These are phyloP conservation scores for Chiroxiphia lanceolata DNA, from an alignment of 2,797 vertebrate species.

Conservation along the genomic window DNA sequence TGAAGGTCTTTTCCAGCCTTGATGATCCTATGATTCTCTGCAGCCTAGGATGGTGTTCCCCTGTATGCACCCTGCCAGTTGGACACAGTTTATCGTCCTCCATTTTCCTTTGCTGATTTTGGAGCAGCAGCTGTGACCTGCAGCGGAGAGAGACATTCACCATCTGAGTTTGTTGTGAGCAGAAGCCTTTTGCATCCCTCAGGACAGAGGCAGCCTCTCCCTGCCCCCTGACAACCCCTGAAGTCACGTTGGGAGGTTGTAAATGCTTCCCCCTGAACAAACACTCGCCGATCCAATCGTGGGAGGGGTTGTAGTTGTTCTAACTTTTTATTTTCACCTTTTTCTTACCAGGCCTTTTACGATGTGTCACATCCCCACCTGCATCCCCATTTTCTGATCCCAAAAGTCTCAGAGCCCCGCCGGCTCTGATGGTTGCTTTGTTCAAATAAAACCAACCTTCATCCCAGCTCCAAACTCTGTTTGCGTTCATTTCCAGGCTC, in stretches of 20 bases:
- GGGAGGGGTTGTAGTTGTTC: neutral
- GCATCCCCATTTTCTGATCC: neutral
- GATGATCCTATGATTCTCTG: neutral
- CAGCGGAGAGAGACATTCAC: neutral
- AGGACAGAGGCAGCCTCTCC: neutral
- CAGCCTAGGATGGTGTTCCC: neutral
- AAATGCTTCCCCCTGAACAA: neutral
- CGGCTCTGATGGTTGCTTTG: neutral
- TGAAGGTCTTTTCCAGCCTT: neutral
- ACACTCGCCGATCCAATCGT: neutral
- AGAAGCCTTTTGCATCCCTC: neutral
- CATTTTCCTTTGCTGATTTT: neutral
- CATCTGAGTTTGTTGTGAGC: neutral
- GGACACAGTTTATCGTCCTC: neutral
- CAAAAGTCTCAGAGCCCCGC: neutral
- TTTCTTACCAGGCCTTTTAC: neutral
- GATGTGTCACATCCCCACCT: neutral
- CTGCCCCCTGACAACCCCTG: neutral
- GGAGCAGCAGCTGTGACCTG: neutral
- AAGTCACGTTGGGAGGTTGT: rapidly evolving
- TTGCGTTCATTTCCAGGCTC: neutral
- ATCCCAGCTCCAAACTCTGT: neutral
- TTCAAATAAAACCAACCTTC: neutral
- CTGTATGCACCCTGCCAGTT: rapidly evolving
- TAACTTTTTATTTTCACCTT: neutral